Conservation (phyloP, 2,797 vertebrate species). For the Sebastiscus tertius region DNA sequence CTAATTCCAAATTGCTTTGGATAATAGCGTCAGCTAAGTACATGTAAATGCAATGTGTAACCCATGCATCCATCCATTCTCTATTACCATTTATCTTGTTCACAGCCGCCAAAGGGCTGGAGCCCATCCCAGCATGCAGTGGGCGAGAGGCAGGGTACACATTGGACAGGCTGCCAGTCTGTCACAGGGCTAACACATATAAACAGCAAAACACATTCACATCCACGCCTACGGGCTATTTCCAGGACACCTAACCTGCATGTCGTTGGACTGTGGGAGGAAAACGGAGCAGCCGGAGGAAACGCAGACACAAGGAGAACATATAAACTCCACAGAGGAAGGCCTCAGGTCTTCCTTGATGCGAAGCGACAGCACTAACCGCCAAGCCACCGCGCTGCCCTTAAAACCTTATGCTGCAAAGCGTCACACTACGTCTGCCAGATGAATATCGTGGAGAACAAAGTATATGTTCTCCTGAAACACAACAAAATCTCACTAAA, state of each 20-base stretch:
- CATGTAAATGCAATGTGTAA: neutral
- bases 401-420: neutral
- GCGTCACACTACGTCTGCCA: neutral
- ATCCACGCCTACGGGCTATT: constrained; percentile 9
- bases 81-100: neutral
- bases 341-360: neutral
- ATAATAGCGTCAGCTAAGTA: neutral
- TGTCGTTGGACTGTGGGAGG: neutral
- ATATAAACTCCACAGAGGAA: neutral
- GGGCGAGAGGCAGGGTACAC: neutral
- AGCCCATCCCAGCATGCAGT: constrained; percentile 9
- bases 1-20: neutral
- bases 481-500: neutral
- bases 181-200: neutral
- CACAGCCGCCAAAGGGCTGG: neutral
- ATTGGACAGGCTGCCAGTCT: neutral
- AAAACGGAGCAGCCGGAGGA: neutral
- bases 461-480: neutral
- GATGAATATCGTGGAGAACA: neutral
- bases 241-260: constrained; percentile 12
- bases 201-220: constrained; percentile 3
- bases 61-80: neutral
- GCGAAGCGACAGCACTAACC: neutral
- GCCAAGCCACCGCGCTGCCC: neutral
- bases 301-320: neutral